Evolutionary conservation across 2,113 vertebrate species (phyloP).

Genomic region (Tyto alba): DNA sequence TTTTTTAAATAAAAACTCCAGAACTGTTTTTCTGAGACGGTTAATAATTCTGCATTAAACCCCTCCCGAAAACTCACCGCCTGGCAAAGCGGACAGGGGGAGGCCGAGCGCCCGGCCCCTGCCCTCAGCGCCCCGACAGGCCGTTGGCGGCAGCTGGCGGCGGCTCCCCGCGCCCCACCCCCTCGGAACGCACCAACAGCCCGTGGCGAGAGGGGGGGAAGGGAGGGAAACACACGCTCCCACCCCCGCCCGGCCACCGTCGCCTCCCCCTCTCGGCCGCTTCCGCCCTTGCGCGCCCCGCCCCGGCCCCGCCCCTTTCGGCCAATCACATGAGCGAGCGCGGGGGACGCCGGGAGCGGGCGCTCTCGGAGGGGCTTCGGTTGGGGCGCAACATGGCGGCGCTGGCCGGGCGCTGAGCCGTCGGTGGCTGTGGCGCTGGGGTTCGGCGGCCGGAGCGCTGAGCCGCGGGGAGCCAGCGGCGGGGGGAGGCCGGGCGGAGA

Average conservation of each 20-base stretch:
- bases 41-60: background rate
- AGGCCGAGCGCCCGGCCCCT: no score
- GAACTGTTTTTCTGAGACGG: no score
- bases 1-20: background rate
- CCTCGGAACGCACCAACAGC: background rate
- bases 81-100: no score
- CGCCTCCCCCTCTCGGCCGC: background rate
- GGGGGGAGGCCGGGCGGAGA: background rate
- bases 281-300: background rate
- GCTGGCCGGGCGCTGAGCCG: background rate
- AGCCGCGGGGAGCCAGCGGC: background rate
- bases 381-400: background rate
- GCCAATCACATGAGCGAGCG: conserved; percentile 65
- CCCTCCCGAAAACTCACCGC: background rate
- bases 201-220: fast-evolving
- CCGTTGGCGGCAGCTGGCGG: no score
- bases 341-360: conserved; percentile 60
- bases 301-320: background rate
- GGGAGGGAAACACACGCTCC: no score
- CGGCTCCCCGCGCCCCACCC: no score
- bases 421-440: background rate
- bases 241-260: background rate
- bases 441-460: background rate
- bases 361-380: background rate
- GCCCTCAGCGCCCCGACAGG: no score